These are phyloP conservation scores for Cantharis lateralis DNA, from an alignment of 2,888 invertebrate genomes.

Conservation along the genomic window DNA sequence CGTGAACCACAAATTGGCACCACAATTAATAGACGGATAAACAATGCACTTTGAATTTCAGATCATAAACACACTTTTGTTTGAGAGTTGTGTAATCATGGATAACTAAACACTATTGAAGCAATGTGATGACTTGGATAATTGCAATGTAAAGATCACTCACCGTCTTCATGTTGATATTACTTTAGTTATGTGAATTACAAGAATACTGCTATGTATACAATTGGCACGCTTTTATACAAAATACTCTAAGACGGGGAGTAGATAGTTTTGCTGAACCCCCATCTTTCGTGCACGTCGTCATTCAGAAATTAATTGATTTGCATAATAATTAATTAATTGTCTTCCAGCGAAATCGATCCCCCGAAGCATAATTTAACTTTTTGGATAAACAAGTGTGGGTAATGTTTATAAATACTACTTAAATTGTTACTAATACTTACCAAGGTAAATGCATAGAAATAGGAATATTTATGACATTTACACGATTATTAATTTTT, in stretches of 20 bases:
- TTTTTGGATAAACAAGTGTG: conserved; percentile 12
- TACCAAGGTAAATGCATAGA: not conserved
- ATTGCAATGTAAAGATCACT: conserved; percentile 29
- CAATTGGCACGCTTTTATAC: conserved; percentile 1
- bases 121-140: not conserved
- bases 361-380: conserved; percentile 17
- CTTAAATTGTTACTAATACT: not conserved
- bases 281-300: conserved; percentile 16
- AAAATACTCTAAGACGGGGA: conserved; percentile 21
- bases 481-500: not conserved
- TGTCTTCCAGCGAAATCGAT: conserved; percentile 18
- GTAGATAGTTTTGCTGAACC: conserved; percentile 20
- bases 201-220: not conserved
- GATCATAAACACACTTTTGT: not conserved
- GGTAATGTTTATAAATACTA: not conserved
- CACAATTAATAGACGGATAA: not conserved
- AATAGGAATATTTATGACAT: not conserved
- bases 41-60: not conserved
- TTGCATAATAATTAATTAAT: conserved; percentile 26
- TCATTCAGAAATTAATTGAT: conserved; percentile 19
- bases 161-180: conserved; percentile 38
- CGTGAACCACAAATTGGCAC: not conserved
- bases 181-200: not conserved
- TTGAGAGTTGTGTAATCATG: not conserved
- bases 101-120: not conserved